Percentiles rank a stretch among this genome's conserved stretches.
phyloP scores from a whole-genome alignment of 2,113 vertebrate species.

The Malaclemys terrapin region DNA sequence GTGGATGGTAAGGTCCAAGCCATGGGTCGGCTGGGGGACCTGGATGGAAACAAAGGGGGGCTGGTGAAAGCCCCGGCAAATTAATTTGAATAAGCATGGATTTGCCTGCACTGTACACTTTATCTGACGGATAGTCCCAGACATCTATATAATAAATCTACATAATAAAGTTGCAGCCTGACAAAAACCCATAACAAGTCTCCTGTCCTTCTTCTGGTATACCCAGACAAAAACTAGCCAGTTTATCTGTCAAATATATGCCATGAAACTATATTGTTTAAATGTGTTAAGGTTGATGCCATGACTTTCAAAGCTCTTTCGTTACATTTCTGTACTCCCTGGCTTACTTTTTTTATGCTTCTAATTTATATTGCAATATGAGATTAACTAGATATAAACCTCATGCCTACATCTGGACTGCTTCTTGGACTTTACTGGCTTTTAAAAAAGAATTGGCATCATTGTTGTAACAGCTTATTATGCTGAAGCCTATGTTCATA shows the following conservation, averaged over 20 bases:
- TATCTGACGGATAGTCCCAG: too few species aligned
- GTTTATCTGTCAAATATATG: background rate
- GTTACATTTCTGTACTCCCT: background rate
- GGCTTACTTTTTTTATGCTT: background rate
- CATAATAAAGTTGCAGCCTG: too few species aligned
- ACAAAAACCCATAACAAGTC: too few species aligned
- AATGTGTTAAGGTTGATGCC: rapidly evolving
- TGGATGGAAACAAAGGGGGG: too few species aligned
- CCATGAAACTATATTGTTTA: background rate
- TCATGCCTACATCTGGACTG: background rate
- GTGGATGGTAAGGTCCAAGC: too few species aligned
- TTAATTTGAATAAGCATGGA: too few species aligned
- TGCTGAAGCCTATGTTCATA: background rate
- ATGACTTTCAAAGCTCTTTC: background rate
- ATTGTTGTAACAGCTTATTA: background rate
- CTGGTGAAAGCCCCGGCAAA: too few species aligned
- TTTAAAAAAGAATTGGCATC: background rate
- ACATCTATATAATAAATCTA: too few species aligned
- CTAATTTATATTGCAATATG: background rate
- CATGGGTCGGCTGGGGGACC: too few species aligned
- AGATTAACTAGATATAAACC: background rate
- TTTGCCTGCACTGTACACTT: too few species aligned
- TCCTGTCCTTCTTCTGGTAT: too few species aligned
- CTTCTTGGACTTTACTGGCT: background rate
- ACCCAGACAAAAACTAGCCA: background rate